Percentiles rank a stretch among this genome's conserved stretches.
Conservation (phyloP, 1,140 invertebrate genomes). For the Cotesia chilonis region DNA sequence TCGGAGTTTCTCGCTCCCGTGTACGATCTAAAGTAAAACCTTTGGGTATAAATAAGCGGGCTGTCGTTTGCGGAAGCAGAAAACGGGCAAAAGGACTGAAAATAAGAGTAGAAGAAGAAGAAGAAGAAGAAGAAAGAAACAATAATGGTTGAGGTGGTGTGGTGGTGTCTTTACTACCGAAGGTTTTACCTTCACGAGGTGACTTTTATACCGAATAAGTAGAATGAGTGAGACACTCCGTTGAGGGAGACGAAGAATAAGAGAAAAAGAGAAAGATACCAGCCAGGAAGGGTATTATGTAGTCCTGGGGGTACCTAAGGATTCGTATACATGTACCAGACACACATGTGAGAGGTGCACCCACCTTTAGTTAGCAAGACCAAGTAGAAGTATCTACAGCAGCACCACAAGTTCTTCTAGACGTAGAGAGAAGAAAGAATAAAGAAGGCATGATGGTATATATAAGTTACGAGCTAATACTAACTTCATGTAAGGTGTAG, state of each 20-base stretch:
- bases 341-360: not conserved
- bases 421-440: no score
- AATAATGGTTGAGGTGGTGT: no score
- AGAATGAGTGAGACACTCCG: no score
- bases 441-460: no score
- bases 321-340: slow-evolving; percentile 10
- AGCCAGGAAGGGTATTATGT: slow-evolving; percentile 24
- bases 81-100: slow-evolving; percentile 64
- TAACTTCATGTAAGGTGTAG: not conserved
- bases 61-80: slow-evolving; percentile 67
- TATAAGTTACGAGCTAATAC: no score
- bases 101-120: slow-evolving; percentile 54
- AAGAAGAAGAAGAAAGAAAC: slow-evolving; percentile 43
- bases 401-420: no score
- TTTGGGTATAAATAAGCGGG: slow-evolving; percentile 65
- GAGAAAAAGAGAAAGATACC: slow-evolving; percentile 53
- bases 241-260: slow-evolving; percentile 42
- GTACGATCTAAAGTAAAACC: slow-evolving; percentile 57
- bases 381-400: no score
- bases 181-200: no score
- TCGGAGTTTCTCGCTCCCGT: slow-evolving; percentile 52
- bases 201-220: no score
- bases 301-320: no score
- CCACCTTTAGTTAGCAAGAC: no score
- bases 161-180: no score